phyloP scores from a whole-genome alignment of 2,797 vertebrate species.

The Pangasius krempfi region DNA sequence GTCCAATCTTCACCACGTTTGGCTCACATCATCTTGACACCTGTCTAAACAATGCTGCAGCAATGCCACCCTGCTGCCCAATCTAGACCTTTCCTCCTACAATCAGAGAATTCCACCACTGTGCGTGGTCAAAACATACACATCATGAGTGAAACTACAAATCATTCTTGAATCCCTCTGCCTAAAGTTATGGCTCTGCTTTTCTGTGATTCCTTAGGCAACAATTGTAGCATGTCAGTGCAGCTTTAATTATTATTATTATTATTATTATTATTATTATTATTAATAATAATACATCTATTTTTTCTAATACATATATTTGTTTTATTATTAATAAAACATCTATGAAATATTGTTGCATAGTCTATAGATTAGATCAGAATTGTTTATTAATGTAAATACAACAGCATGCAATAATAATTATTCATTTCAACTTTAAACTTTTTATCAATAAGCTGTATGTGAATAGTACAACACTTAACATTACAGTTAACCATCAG shows the following conservation, averaged over 20 bases:
- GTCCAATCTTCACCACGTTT: no score
- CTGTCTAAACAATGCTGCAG: no score
- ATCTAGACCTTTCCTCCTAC: no score
- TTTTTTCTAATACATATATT: background rate
- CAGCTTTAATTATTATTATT: background rate
- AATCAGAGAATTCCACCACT: no score
- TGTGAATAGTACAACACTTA: background rate
- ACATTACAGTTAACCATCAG: background rate
- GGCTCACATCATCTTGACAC: no score
- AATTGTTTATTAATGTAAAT: background rate
- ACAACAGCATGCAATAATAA: background rate
- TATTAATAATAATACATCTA: background rate
- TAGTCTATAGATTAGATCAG: background rate
- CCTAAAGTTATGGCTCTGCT: no score
- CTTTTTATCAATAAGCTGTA: background rate
- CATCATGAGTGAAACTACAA: no score
- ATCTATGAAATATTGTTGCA: background rate
- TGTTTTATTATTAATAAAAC: background rate
- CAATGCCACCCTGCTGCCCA: no score
- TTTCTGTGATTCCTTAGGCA: no score
- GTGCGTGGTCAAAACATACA: no score
- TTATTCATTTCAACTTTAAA: background rate
- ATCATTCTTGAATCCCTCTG: no score
- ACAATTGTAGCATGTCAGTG: no score
- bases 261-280: background rate